Percentiles rank a stretch among this genome's conserved stretches.
phyloP scores from a whole-genome alignment of 2,113 vertebrate species.

The Phrynosoma blainvillii region DNA sequence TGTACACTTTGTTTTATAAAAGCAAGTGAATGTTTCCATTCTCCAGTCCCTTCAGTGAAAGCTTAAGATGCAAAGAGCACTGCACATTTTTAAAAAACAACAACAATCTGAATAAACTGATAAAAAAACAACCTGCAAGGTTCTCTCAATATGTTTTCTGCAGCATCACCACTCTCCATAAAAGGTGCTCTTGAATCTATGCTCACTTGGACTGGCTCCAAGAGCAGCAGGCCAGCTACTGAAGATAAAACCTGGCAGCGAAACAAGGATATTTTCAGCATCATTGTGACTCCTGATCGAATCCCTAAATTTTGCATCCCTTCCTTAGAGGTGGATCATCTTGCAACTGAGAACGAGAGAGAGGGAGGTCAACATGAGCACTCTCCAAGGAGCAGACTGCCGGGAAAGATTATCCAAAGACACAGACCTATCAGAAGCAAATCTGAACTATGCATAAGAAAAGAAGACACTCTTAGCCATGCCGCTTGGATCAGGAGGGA shows the following conservation, averaged over 20 bases:
- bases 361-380: slow-evolving; percentile 12
- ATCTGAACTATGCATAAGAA: slow-evolving; percentile 51
- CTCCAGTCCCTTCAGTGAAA: slow-evolving; percentile 51
- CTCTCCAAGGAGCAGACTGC: neutral
- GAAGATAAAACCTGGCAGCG: slow-evolving; percentile 51
- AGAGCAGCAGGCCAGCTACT: slow-evolving; percentile 44
- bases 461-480: slow-evolving; percentile 7
- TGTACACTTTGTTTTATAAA: slow-evolving; percentile 70
- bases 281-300: slow-evolving; percentile 73
- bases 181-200: slow-evolving; percentile 61
- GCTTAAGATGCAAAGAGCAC: slow-evolving; percentile 48
- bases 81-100: neutral
- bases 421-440: slow-evolving; percentile 49
- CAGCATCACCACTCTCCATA: slow-evolving; percentile 43
- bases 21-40: slow-evolving; percentile 38
- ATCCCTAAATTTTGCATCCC: slow-evolving; percentile 77
- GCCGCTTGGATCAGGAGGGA: slow-evolving; percentile 41
- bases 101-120: neutral
- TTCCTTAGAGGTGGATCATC: slow-evolving; percentile 62
- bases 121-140: neutral
- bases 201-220: slow-evolving; percentile 58
- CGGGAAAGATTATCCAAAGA: slow-evolving; percentile 13
- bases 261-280: slow-evolving; percentile 64
- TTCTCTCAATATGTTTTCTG: slow-evolving; percentile 59
- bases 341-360: slow-evolving; percentile 41